A percentile compares a stretch with the other conserved stretches of the same genome.
Evolutionary conservation across 2,888 invertebrate species (phyloP).

Genomic region (Temnothorax unifasciatus): DNA sequence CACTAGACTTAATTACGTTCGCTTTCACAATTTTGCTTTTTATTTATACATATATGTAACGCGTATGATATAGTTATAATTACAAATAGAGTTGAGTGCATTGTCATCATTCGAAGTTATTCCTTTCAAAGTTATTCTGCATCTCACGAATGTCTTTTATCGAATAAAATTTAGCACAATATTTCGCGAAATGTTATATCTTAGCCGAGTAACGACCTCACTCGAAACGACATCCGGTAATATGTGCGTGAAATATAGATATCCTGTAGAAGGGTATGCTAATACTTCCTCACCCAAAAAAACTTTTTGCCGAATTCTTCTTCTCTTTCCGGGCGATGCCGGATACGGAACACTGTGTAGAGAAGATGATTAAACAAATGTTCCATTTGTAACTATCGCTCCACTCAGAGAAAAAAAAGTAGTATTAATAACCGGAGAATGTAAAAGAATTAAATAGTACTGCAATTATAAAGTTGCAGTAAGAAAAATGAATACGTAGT

Average conservation of each 20-base stretch:
- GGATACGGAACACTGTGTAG: not conserved
- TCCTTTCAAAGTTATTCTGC: not conserved
- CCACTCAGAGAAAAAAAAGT: not conserved
- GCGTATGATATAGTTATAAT: not conserved
- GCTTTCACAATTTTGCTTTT: not conserved
- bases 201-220: not conserved
- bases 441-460: not conserved
- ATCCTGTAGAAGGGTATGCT: not conserved
- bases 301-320: not conserved
- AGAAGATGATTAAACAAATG: not conserved
- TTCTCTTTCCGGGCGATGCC: not conserved
- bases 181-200: not conserved
- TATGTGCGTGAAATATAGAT: not conserved
- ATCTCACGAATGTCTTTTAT: not conserved
- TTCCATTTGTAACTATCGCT: not conserved
- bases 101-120: not conserved
- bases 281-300: not conserved
- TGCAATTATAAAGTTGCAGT: not conserved
- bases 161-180: not conserved
- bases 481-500: not conserved
- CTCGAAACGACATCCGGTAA: not conserved
- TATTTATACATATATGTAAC: not conserved
- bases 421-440: not conserved
- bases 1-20: not conserved
- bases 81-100: not conserved